Evolutionary conservation across 2,797 vertebrate species (phyloP).

Genomic region (Enteromius afrohamiltoni): DNA sequence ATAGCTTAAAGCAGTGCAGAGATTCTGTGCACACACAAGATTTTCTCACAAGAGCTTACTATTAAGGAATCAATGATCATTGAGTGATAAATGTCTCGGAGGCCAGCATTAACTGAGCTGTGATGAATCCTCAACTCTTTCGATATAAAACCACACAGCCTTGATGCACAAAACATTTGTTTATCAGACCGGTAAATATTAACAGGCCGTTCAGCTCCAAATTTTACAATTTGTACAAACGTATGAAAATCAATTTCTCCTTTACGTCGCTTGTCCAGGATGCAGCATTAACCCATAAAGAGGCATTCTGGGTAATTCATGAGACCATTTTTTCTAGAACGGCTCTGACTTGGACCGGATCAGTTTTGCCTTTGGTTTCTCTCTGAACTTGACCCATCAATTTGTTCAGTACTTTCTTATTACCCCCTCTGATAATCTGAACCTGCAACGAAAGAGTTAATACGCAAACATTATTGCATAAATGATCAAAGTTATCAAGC

Average conservation of each 20-base stretch:
- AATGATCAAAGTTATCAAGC: neutral
- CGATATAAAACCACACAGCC: neutral
- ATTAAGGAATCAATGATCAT: slow-evolving; percentile 22
- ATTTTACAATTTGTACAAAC: neutral
- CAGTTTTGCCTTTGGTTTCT: slow-evolving; percentile 83
- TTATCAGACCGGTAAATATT: slow-evolving; percentile 1
- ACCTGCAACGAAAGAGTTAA: slow-evolving; percentile 76
- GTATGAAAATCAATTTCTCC: neutral
- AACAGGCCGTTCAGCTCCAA: neutral
- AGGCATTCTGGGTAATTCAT: slow-evolving; percentile 30
- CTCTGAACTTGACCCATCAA: slow-evolving; percentile 90
- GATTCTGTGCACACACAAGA: neutral
- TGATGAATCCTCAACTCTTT: neutral
- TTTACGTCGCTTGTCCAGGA: neutral
- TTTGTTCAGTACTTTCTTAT: slow-evolving; percentile 89
- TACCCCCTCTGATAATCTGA: slow-evolving; percentile 82
- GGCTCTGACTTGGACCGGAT: slow-evolving; percentile 81
- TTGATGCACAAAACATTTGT: neutral
- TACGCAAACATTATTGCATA: neutral
- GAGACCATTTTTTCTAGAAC: slow-evolving; percentile 84
- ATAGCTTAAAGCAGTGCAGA: neutral
- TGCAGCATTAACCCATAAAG: neutral
- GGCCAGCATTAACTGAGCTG: slow-evolving; percentile 24
- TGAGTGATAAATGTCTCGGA: slow-evolving; percentile 28
- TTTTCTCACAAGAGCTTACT: slow-evolving; percentile 27